Evolutionary conservation across 2,888 invertebrate species (phyloP).

Genomic region (Ashinkailepas kermadecensis): DNA sequence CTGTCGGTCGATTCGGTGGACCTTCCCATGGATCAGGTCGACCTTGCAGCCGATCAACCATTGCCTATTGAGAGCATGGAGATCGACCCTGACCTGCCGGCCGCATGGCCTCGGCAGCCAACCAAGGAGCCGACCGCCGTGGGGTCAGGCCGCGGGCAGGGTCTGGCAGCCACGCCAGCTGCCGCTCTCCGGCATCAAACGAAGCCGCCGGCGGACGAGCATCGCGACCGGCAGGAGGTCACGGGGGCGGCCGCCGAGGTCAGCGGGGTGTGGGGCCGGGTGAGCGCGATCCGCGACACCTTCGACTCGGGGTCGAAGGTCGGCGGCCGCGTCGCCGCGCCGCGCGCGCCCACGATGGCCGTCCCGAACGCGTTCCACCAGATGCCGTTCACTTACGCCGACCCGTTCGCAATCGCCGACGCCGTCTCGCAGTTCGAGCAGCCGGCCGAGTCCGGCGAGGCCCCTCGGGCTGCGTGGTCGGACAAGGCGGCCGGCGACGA

Average conservation of each 20-base stretch:
- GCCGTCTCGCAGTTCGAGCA: too few relatives aligned
- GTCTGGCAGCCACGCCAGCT: too few relatives aligned
- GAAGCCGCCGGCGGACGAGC: too few relatives aligned
- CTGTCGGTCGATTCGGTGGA: too few relatives aligned
- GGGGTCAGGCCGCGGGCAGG: not conserved
- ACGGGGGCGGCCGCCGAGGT: not conserved
- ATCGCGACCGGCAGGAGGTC: too few relatives aligned
- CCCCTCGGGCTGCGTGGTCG: too few relatives aligned
- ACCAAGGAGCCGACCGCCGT: not conserved
- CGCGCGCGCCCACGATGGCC: not conserved
- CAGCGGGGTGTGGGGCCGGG: slow-evolving; percentile 5
- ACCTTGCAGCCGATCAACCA: not conserved
- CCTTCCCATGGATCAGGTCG: not conserved
- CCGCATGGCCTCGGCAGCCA: not conserved
- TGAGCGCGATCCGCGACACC: slow-evolving; percentile 1
- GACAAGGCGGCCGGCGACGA: too few relatives aligned
- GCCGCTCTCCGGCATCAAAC: too few relatives aligned
- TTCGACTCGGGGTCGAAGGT: not conserved
- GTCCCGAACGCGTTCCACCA: not conserved
- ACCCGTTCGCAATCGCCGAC: not conserved
- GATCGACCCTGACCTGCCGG: not conserved
- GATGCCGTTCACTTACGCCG: not conserved
- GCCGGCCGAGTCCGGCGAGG: too few relatives aligned
- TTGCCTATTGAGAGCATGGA: not conserved
- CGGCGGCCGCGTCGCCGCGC: too few relatives aligned